phyloP scores from a whole-genome alignment of 2,113 vertebrate species.

The Oreochromis niloticus region DNA sequence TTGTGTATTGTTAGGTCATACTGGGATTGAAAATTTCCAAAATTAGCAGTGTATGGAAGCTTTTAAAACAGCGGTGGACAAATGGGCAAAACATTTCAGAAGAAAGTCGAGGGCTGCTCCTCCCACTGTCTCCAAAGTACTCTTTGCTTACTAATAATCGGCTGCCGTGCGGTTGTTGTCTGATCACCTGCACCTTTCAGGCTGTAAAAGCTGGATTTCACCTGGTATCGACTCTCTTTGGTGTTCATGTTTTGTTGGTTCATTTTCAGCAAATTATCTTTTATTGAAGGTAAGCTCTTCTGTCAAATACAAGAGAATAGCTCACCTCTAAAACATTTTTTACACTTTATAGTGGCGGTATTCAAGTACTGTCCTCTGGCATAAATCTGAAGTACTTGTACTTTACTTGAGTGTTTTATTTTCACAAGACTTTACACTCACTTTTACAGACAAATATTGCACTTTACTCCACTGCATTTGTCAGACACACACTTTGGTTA shows the following conservation, averaged over 20 bases:
- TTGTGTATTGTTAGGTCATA: background rate
- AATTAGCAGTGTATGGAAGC: background rate
- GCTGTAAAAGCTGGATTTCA: background rate
- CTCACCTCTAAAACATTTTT: background rate
- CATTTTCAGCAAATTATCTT: background rate
- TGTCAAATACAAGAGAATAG: background rate
- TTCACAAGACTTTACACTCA: background rate
- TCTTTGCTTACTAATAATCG: background rate
- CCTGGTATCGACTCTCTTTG: background rate
- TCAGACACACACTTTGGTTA: background rate
- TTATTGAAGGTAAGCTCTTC: background rate
- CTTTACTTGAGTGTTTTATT: background rate
- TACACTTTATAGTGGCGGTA: background rate
- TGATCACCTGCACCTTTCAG: accelerated
- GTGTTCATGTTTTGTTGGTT: background rate
- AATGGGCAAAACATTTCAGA: background rate
- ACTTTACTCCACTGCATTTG: background rate
- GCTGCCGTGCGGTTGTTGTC: background rate
- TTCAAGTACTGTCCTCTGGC: background rate
- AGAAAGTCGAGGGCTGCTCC: background rate
- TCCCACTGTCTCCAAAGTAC: background rate
- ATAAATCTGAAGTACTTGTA: background rate
- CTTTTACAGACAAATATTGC: background rate
- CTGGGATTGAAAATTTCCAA: background rate
- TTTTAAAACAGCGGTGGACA: background rate